Evolutionary conservation across 2,113 vertebrate species (phyloP), one percentile per base, ranked within the genome.

Genomic region (Dicerorhinus sumatrensis): DNA sequence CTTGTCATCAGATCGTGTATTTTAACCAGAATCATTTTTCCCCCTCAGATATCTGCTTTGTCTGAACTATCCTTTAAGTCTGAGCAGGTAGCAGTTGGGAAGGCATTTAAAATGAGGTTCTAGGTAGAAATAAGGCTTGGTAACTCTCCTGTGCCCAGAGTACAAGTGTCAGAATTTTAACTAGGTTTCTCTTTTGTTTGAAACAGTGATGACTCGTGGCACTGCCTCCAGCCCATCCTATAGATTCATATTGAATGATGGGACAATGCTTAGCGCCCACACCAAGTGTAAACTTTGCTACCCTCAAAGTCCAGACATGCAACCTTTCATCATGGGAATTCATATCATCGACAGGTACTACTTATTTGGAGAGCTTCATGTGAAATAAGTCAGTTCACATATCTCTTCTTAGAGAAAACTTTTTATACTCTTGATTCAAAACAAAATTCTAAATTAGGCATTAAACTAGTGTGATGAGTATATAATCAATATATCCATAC

Each of bases 281-380:
- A 99, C 99, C 98, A 99, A 99, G 99, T 99, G 99, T 98, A 99
- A 99, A 97, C 99, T 99, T 98, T 99, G 99, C 99, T 99, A 99
- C 98, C 99, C 99, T 96, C 99, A 99, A 93, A 99, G 99, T 98
- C 99, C 99, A 33, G 99, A 99, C 65, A 98, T 99, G 98, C 99
- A 99, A 97, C 99, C 99, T 98, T 99, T 99, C 99, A 99, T 99
- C 97, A 99, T 99, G 99, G 99, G 99, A 98, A 99, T 99, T 97
- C 99, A 99, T 98, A 99, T 99, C 99, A 99, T 99, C 94, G 99
- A 99, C 99, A 99, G 99, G 99, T 99, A 98, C 96, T 98, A 96
- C 94, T 96, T 97, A 95, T 92, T 97, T 92, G 97, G 95, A 97
- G 89, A 98, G 94, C 54, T 48, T 83, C 94, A 21, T 96, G 81